Evolutionary conservation across 2,797 vertebrate species (phyloP).

Genomic region (Sebastes vulpes): DNA sequence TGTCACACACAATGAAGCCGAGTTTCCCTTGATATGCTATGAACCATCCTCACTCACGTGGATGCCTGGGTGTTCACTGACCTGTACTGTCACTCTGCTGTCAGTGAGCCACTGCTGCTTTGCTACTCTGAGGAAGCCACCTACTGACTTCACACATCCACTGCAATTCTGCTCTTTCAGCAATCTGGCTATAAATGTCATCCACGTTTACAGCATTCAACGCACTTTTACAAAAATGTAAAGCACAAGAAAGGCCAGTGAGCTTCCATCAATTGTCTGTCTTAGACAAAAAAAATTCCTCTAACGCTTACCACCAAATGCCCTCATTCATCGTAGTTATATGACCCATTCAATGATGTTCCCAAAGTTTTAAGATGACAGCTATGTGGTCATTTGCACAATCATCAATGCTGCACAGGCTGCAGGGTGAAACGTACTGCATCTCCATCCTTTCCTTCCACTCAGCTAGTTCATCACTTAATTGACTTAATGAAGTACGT

Average conservation of each 20-base stretch:
- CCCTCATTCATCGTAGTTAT: not conserved
- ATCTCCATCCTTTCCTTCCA: conserved; percentile 47
- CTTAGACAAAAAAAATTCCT: not conserved
- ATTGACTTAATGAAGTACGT: conserved; percentile 74
- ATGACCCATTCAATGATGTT: conserved; percentile 15
- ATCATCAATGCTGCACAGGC: conserved; percentile 26
- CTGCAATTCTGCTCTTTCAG: conserved; percentile 18
- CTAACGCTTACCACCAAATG: conserved; percentile 5
- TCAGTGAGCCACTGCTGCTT: conserved; percentile 40
- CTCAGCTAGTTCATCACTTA: conserved; percentile 63
- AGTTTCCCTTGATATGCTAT: conserved; percentile 48
- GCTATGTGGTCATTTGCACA: conserved; percentile 37
- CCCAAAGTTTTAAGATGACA: conserved; percentile 44
- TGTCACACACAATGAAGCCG: conserved; percentile 26
- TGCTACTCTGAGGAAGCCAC: conserved; percentile 39
- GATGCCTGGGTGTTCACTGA: conserved; percentile 34
- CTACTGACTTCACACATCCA: conserved; percentile 34
- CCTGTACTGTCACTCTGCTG: conserved; percentile 53
- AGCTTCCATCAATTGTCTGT: not conserved
- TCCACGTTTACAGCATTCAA: not conserved
- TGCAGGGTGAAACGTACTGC: conserved; percentile 34
- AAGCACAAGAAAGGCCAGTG: not conserved
- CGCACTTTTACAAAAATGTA: not conserved
- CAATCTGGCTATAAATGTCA: not conserved
- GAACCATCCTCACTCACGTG: conserved; percentile 52